Base-by-base conservation (phyloP, 2,888 invertebrate species). In the Tipula unca region DNA sequence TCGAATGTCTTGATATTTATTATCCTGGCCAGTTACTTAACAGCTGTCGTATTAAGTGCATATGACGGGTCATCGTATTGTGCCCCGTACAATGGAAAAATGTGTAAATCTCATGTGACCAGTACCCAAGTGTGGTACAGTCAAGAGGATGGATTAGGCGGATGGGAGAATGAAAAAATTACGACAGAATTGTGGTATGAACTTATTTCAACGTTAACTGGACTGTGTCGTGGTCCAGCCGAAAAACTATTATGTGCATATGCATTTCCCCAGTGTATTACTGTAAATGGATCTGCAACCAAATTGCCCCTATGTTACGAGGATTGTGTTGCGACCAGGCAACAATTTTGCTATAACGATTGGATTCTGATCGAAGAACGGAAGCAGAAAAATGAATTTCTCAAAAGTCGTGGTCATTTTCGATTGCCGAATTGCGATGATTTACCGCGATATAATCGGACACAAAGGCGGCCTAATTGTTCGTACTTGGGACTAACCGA, bases 341-440 rank as follows among this genome's bases (percentile, higher is more conserved):
- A 96, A 90, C 94, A 97, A 89, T 96, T 97, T 91, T 99, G 98
- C 91, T 97, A 96, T 90, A 96, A 95, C 89, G 97, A 98, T 89
- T 98, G 98, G 98, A 95, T 96, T 29, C 92, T 96, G 86, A 94
- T 98, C 86, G 97, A 97, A 91, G 96, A 97, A 89, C 96, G 96
- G 89, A 97, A 97, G 89, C 93, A 94, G 86, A 93, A 95, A 86
- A 94, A 95, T 83, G 94, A 96, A 86, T 95, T 92, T 89, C 94
- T 96, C 88, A 94, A 96, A 90, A 95, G 95, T 29, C 92, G 96
- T 87, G 97, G 96, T 1, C 96, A 97, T 89, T 98, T 98, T 90
- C 92, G 95, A 85, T 92, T 98, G 88, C 98, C 98, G 1, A 94
- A 96, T 88, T 99, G 98, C 91, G 94, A 95, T 87, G 91, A 92